Conservation (phyloP, 2,888 invertebrate species). For the Lacanobia wlatinum region DNA sequence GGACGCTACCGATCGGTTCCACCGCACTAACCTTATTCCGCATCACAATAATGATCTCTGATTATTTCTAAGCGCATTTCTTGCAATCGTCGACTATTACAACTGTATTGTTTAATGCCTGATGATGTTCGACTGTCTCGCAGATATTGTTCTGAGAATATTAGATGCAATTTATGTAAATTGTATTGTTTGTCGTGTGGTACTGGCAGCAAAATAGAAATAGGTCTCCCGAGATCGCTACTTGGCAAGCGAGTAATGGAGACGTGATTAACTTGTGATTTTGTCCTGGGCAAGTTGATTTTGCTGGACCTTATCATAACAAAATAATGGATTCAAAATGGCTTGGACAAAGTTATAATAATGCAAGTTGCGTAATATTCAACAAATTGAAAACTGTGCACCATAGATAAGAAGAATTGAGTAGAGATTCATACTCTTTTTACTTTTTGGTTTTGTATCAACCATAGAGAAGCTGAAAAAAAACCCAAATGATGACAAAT, state of each 20-base stretch:
- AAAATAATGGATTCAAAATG: background rate
- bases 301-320: background rate
- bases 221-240: conserved; percentile 26
- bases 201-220: conserved; percentile 47
- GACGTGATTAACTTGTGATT: conserved; percentile 35
- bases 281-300: background rate
- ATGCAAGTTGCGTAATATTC: background rate
- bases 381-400: background rate
- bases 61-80: conserved; percentile 86
- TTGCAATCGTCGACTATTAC: conserved; percentile 74
- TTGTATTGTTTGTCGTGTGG: conserved; percentile 57
- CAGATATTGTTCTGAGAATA: conserved; percentile 64
- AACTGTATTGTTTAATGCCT: conserved; percentile 66
- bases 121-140: conserved; percentile 65
- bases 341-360: background rate
- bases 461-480: too few species aligned
- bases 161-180: conserved; percentile 64
- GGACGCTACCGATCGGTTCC: conserved; percentile 83
- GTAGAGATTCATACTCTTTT: too few species aligned
- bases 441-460: too few species aligned
- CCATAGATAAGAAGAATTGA: background rate
- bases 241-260: conserved; percentile 21
- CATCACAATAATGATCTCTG: conserved; percentile 86
- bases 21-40: conserved; percentile 87
- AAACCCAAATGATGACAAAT: too few species aligned